A percentile compares a stretch with the other conserved stretches of the same genome.
phyloP scores from a whole-genome alignment of 1,140 invertebrate species.

The Atta texana region DNA sequence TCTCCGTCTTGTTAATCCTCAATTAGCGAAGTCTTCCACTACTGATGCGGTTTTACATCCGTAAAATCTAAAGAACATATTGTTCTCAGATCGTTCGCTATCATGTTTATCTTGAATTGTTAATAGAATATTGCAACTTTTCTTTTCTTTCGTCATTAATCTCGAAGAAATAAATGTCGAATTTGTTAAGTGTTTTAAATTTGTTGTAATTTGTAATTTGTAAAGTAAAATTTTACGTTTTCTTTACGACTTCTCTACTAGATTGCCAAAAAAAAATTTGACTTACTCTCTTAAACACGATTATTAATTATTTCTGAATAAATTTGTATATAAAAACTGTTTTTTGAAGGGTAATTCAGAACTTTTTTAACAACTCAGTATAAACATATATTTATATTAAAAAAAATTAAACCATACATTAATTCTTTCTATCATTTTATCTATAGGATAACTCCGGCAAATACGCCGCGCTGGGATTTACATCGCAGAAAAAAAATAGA shows the following conservation, averaged over 20 bases:
- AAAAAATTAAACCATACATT: not conserved
- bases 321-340: no score
- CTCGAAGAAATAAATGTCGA: not conserved
- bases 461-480: no score
- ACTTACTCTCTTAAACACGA: no score
- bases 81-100: not conserved
- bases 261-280: no score
- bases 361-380: no score
- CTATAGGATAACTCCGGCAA: no score
- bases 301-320: no score
- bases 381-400: not conserved
- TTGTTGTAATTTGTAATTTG: not conserved
- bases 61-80: not conserved
- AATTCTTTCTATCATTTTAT: no score
- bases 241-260: not conserved
- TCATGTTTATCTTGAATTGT: not conserved
- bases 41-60: not conserved
- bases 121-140: not conserved
- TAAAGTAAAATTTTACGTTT: no score
- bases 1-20: slow-evolving; percentile 23
- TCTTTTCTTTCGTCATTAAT: not conserved
- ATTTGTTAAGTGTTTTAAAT: not conserved
- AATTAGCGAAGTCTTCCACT: slow-evolving; percentile 9
- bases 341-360: no score
- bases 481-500: no score